Evolutionary conservation across 30 jellyfish, hydroid and myxozoan genomes (phyloP).

Genomic region (Aurelia sp.): DNA sequence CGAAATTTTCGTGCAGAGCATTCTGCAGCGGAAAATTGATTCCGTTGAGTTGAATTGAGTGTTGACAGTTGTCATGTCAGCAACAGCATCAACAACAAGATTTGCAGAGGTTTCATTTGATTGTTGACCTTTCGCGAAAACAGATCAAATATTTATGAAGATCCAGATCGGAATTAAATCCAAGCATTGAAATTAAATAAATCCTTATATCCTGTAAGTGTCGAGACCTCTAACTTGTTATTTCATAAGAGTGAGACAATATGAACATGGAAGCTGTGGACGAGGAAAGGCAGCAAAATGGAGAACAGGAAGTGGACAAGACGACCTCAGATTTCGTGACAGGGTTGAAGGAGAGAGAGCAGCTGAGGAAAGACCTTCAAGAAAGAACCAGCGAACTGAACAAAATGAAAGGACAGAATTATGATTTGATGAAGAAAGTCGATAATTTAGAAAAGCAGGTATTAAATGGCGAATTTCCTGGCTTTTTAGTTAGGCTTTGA

Average conservation of each 20-base stretch:
- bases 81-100: background rate
- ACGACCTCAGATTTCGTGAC: slow-evolving; percentile 77
- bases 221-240: background rate
- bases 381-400: slow-evolving; percentile 75
- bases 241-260: background rate
- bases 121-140: background rate
- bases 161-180: background rate
- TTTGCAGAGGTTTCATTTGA: slow-evolving; percentile 7
- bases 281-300: background rate
- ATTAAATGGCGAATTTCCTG: background rate
- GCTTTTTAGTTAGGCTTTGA: too few species aligned
- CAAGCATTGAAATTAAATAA: slow-evolving; percentile 1
- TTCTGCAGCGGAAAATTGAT: background rate
- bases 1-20: too few species aligned
- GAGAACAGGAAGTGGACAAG: slow-evolving; percentile 55
- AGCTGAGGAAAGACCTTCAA: slow-evolving; percentile 67
- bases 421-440: slow-evolving; percentile 75
- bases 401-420: slow-evolving; percentile 87
- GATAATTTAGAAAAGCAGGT: slow-evolving; percentile 89
- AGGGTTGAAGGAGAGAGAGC: slow-evolving; percentile 82
- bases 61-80: slow-evolving; percentile 47
- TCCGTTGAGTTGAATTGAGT: slow-evolving; percentile 8
- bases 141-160: slow-evolving; percentile 44
- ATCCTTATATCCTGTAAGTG: background rate
- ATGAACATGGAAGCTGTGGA: slow-evolving; percentile 13